Evolutionary conservation across 2,888 invertebrate species (phyloP).

Genomic region (Atrina japonica): DNA sequence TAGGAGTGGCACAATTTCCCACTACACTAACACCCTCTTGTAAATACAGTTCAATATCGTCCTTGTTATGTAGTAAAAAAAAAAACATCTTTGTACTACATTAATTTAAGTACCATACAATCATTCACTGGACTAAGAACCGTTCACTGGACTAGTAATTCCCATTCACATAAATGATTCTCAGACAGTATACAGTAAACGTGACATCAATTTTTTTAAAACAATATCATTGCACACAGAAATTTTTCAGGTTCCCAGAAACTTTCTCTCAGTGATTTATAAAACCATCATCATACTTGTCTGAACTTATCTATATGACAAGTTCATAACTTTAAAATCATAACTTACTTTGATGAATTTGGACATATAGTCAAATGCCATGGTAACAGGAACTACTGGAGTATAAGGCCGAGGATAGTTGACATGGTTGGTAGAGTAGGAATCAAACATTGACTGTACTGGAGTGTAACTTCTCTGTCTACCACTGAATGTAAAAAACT

Average conservation of each 20-base stretch:
- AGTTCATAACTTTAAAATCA: neutral
- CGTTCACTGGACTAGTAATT: too few relatives aligned
- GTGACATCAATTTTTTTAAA: too few relatives aligned
- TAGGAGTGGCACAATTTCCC: too few relatives aligned
- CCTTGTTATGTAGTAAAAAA: too few relatives aligned
- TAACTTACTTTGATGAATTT: conserved; percentile 33
- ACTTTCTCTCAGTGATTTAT: neutral
- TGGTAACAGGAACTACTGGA: conserved; percentile 32
- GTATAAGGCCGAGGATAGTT: conserved; percentile 23
- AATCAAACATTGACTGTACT: conserved; percentile 8
- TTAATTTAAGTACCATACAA: too few relatives aligned
- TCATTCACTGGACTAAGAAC: too few relatives aligned
- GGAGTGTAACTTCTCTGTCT: conserved; percentile 22
- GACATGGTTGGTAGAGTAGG: conserved; percentile 18
- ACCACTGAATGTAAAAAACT: conserved; percentile 17
- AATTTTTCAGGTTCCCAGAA: neutral
- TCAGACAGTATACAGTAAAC: neutral
- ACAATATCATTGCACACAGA: too few relatives aligned
- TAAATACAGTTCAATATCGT: too few relatives aligned
- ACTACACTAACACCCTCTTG: too few relatives aligned
- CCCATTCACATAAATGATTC: neutral
- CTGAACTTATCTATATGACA: too few relatives aligned
- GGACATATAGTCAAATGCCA: conserved; percentile 37
- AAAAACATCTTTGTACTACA: too few relatives aligned
- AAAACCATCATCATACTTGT: too few relatives aligned